Evolutionary conservation across 2,888 invertebrate species (phyloP).

Genomic region (Oscheius onirici): DNA sequence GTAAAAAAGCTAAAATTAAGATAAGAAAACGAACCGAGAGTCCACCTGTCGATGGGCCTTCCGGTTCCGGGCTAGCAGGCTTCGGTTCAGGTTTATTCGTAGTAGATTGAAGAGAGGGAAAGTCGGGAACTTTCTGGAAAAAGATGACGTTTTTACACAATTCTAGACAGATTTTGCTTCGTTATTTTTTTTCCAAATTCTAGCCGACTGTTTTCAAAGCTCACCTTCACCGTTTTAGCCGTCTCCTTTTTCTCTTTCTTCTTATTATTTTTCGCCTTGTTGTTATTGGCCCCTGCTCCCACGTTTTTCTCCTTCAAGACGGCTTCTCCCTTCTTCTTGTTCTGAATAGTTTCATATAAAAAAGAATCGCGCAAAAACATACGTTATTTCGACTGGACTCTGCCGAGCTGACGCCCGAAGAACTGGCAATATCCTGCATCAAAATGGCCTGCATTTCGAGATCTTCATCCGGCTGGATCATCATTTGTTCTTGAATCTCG

Average conservation of each 20-base stretch:
- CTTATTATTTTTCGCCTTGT: neutral
- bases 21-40: neutral
- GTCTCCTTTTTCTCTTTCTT: conserved; percentile 12
- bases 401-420: neutral
- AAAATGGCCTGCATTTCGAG: conserved; percentile 25
- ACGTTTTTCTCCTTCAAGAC: neutral
- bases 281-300: neutral
- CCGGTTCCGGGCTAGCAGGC: neutral
- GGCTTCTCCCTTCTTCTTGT: neutral
- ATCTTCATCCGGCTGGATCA: conserved; percentile 20
- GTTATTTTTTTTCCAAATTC: neutral
- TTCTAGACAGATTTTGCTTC: neutral
- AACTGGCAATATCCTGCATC: conserved; percentile 23
- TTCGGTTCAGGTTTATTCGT: neutral
- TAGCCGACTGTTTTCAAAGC: neutral
- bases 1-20: neutral
- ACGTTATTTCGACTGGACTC: conserved; percentile 7
- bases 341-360: neutral
- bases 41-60: neutral
- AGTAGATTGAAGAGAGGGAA: neutral
- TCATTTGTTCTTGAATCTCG: conserved; percentile 13
- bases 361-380: neutral
- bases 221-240: neutral
- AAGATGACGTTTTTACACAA: no score
- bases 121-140: neutral